Percentiles rank a stretch among this genome's conserved stretches.
phyloP scores from a whole-genome alignment of 2,797 vertebrate species.

The Dipus sagitta region DNA sequence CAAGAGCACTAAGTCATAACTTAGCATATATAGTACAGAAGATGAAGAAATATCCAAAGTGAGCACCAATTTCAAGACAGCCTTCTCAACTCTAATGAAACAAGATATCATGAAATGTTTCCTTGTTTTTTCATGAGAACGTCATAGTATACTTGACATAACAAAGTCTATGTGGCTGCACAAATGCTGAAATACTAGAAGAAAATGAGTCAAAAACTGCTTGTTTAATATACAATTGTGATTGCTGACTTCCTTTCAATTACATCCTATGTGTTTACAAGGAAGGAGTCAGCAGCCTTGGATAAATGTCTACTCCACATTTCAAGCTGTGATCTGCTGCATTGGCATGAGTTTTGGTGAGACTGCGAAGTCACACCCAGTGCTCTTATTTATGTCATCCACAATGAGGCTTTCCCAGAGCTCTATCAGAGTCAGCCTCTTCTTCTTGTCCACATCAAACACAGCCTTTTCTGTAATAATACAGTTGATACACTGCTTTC shows the following conservation, averaged over 20 bases:
- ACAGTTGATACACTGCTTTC: too few species aligned
- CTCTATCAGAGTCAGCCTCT: conserved; percentile 95
- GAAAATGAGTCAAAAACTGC: conserved; percentile 79
- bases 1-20: background rate
- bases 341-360: conserved; percentile 93
- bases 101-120: conserved; percentile 62
- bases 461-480: too few species aligned
- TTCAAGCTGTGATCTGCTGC: conserved; percentile 92
- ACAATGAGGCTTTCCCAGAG: conserved; percentile 95
- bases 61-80: conserved; percentile 68
- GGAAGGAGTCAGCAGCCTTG: background rate
- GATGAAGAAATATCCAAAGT: conserved; percentile 55
- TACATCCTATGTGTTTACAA: conserved; percentile 76
- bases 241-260: conserved; percentile 72
- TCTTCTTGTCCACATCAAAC: conserved; percentile 96
- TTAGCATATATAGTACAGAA: background rate
- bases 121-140: conserved; percentile 71
- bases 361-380: conserved; percentile 94
- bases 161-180: conserved; percentile 65
- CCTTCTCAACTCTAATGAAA: conserved; percentile 67
- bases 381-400: conserved; percentile 96
- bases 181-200: conserved; percentile 68
- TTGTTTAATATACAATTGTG: conserved; percentile 70
- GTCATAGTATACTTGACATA: conserved; percentile 74
- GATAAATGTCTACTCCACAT: conserved; percentile 55